Percentiles rank a stretch among this genome's conserved stretches.
phyloP scores from a whole-genome alignment of 2,888 invertebrate species.

The Tenthredo mesomela region DNA sequence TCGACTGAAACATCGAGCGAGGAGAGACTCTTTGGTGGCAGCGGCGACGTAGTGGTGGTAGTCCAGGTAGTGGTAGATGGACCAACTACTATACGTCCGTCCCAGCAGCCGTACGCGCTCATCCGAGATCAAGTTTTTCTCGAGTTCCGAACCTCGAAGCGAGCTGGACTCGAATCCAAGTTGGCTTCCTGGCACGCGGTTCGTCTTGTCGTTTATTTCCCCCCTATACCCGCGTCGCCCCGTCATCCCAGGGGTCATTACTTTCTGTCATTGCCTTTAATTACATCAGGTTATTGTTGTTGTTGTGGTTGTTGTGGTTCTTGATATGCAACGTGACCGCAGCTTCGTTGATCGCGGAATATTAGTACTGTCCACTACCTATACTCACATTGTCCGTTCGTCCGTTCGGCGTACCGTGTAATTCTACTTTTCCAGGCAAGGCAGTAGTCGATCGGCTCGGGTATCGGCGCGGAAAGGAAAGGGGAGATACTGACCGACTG shows the following conservation, averaged over 20 bases:
- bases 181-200: constrained; percentile 76
- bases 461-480: neutral
- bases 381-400: neutral
- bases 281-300: constrained; percentile 63
- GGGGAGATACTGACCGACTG: constrained; percentile 30
- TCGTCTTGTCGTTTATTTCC: constrained; percentile 65
- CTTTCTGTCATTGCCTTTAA: constrained; percentile 68
- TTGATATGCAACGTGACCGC: constrained; percentile 66
- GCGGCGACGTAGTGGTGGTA: constrained; percentile 56
- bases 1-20: constrained; percentile 55
- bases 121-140: constrained; percentile 76
- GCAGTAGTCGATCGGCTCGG: constrained; percentile 5
- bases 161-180: constrained; percentile 70
- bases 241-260: constrained; percentile 59
- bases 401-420: neutral
- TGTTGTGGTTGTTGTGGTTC: constrained; percentile 53
- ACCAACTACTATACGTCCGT: constrained; percentile 59
- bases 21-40: constrained; percentile 66
- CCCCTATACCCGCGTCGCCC: constrained; percentile 46
- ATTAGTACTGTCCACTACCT: neutral
- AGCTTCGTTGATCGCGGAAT: constrained; percentile 34
- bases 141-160: constrained; percentile 62
- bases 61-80: constrained; percentile 54
- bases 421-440: constrained; percentile 9
- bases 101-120: constrained; percentile 67